Evolutionary conservation across 2,797 vertebrate species (phyloP).

Genomic region (Catamblyrhynchus diadema): DNA sequence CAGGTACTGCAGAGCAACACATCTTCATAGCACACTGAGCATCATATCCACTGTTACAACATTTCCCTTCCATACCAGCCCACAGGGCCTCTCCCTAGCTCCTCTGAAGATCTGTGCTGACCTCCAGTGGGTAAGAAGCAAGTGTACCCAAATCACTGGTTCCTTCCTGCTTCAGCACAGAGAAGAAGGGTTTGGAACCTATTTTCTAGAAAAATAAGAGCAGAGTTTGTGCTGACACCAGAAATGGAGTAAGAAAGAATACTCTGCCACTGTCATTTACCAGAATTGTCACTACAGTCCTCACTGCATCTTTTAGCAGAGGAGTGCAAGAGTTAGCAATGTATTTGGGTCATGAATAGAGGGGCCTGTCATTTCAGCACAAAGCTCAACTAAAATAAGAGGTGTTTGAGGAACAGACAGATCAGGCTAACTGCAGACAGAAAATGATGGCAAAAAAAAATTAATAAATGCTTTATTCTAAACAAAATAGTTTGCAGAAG

Average conservation of each 20-base stretch:
- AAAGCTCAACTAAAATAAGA: not conserved
- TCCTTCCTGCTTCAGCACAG: not conserved
- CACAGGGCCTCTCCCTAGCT: not conserved
- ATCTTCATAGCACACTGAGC: not conserved
- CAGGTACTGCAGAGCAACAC: not conserved
- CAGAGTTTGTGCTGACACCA: not conserved
- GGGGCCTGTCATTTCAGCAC: not conserved
- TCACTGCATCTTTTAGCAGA: not conserved
- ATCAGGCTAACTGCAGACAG: not conserved
- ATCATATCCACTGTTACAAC: not conserved
- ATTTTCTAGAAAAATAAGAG: not conserved
- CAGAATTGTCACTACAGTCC: not conserved
- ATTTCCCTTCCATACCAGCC: not conserved
- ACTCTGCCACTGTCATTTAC: not conserved
- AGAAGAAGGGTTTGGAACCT: not conserved
- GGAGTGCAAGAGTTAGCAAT: not conserved
- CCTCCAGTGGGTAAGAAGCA: conserved; percentile 48
- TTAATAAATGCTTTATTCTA: not conserved
- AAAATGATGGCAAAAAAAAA: accelerated
- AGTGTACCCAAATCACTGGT: not conserved
- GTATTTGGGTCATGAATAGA: not conserved
- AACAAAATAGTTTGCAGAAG: not conserved
- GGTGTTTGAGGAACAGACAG: not conserved
- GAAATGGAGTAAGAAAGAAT: not conserved
- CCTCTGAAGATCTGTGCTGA: conserved; percentile 44